Evolutionary conservation across 1,140 invertebrate genomes (phyloP).

Genomic region (Drosophila paulistorum): DNA sequence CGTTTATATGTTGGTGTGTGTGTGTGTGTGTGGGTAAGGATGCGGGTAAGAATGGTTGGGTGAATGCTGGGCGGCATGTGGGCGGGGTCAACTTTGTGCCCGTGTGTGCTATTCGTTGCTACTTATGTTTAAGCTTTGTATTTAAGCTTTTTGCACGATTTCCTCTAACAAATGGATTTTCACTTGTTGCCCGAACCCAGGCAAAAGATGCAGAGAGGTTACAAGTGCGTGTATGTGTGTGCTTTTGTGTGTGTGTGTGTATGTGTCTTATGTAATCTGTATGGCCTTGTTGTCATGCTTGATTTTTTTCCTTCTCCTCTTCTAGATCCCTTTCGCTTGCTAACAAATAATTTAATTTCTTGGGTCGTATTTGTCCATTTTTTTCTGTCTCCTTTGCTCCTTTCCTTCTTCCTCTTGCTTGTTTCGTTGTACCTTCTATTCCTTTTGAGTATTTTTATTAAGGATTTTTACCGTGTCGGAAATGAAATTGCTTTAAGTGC

Average conservation of each 20-base stretch:
- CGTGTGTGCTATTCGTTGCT: slow-evolving; percentile 57
- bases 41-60: slow-evolving; percentile 21
- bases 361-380: slow-evolving; percentile 49
- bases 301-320: slow-evolving; percentile 60
- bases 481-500: slow-evolving; percentile 6
- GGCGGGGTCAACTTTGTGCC: slow-evolving; percentile 37
- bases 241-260: slow-evolving; percentile 18
- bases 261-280: slow-evolving; percentile 46
- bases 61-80: slow-evolving; percentile 16
- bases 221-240: slow-evolving; percentile 23
- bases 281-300: slow-evolving; percentile 74
- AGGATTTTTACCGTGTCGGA: slow-evolving; percentile 8
- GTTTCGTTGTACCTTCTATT: too few relatives aligned
- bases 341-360: slow-evolving; percentile 79
- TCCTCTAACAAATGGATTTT: slow-evolving; percentile 80
- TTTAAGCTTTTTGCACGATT: slow-evolving; percentile 80
- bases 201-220: slow-evolving; percentile 19
- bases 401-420: background rate
- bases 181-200: slow-evolving; percentile 69
- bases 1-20: slow-evolving; percentile 10
- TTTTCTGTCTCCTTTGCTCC: background rate
- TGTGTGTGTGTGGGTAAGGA: slow-evolving; percentile 18
- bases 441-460: background rate
- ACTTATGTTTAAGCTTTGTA: slow-evolving; percentile 80
- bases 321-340: slow-evolving; percentile 36